phyloP scores from a whole-genome alignment of 2,888 invertebrate genomes.

The Schrankia costaestrigalis region DNA sequence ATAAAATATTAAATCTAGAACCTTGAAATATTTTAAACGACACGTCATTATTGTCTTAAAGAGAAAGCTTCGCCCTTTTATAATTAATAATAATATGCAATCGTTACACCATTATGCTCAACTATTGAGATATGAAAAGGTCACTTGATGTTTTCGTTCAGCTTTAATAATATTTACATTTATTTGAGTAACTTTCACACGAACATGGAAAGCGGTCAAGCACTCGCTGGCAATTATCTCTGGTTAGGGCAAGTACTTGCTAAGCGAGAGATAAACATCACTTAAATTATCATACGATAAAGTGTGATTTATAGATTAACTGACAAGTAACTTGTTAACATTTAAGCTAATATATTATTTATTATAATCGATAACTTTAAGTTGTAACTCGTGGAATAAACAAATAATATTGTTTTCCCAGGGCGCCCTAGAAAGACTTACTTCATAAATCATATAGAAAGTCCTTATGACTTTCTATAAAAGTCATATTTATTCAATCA shows the following conservation, averaged over 20 bases:
- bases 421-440: too few species aligned
- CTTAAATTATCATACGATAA: constrained; percentile 20
- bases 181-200: constrained; percentile 36
- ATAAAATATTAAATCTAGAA: too few species aligned
- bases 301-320: constrained; percentile 18
- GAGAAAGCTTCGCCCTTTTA: neutral
- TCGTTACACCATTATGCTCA: constrained; percentile 10
- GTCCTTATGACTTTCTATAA: too few species aligned
- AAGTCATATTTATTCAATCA: too few species aligned
- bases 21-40: too few species aligned
- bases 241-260: constrained; percentile 14
- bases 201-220: constrained; percentile 31
- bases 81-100: constrained; percentile 5
- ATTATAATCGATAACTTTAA: too few species aligned
- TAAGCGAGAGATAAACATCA: constrained; percentile 21
- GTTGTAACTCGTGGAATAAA: too few species aligned
- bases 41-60: too few species aligned
- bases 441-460: too few species aligned
- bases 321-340: too few species aligned
- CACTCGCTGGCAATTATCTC: constrained; percentile 31
- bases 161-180: constrained; percentile 32
- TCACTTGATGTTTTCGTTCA: constrained; percentile 16
- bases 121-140: constrained; percentile 26
- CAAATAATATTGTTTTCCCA: too few species aligned
- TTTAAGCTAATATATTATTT: too few species aligned